Percentiles rank a stretch among this genome's conserved stretches.
Evolutionary conservation across 1,140 invertebrate species (phyloP).

Genomic region (Brachionus calyciflorus): DNA sequence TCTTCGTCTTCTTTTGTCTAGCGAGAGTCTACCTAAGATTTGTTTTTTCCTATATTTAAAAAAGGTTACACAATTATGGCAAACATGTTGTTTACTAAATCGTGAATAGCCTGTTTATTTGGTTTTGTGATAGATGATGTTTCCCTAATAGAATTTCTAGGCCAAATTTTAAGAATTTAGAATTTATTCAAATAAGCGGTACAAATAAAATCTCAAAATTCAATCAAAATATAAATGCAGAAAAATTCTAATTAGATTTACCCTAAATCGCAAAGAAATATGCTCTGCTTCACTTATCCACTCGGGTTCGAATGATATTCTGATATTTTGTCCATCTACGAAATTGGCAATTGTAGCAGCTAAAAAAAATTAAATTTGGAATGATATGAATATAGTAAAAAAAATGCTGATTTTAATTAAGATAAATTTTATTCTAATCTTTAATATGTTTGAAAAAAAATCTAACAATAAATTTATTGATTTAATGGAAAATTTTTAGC

Average conservation of each 20-base stretch:
- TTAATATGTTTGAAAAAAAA: neutral
- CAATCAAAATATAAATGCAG: no score
- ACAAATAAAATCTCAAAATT: no score
- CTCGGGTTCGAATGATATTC: slow-evolving; percentile 19
- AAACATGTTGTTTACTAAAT: no score
- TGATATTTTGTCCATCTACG: neutral
- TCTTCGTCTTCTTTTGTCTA: no score
- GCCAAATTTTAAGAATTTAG: no score
- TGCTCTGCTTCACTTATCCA: slow-evolving; percentile 44
- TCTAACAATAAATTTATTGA: neutral
- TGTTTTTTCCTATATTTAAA: no score
- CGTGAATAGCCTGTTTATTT: no score
- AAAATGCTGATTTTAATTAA: neutral
- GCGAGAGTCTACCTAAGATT: no score
- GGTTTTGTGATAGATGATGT: no score
- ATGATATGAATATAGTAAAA: neutral
- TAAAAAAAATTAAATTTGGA: neutral
- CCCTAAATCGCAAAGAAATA: slow-evolving; percentile 29
- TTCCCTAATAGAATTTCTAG: no score
- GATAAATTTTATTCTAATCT: neutral
- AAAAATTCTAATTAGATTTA: neutral
- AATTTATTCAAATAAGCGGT: no score
- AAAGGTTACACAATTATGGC: no score
- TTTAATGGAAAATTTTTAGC: slow-evolving; percentile 60
- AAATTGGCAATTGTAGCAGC: slow-evolving; percentile 40